Conservation (phyloP, 2,888 invertebrate genomes). For the Sesamia inferens region DNA sequence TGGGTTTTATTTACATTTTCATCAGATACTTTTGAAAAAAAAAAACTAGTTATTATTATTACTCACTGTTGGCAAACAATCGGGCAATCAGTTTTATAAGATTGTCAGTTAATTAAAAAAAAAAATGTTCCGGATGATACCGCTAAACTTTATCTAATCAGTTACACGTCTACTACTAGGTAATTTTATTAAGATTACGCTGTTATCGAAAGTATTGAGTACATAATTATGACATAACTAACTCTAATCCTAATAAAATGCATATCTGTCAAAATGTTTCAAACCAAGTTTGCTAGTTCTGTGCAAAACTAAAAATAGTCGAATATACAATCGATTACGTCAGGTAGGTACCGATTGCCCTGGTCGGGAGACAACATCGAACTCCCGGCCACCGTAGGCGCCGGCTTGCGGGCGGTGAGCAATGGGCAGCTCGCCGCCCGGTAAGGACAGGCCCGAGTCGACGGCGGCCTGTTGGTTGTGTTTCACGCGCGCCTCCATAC, state of each 20-base stretch:
- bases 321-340: neutral
- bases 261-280: neutral
- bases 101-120: neutral
- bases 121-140: neutral
- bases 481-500: too few relatives aligned
- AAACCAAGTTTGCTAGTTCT: neutral
- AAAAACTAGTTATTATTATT: neutral
- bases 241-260: constrained; percentile 7
- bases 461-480: too few relatives aligned
- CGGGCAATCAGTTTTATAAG: neutral
- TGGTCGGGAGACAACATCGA: too few relatives aligned
- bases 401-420: too few relatives aligned
- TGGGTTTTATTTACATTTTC: neutral
- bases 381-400: too few relatives aligned
- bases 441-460: too few relatives aligned
- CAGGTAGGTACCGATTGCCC: too few relatives aligned
- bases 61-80: constrained; percentile 22
- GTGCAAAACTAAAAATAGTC: neutral
- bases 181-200: constrained; percentile 21
- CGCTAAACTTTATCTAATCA: constrained; percentile 13
- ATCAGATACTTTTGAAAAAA: neutral
- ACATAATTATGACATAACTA: constrained; percentile 4
- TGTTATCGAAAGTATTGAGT: constrained; percentile 21
- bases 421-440: too few relatives aligned
- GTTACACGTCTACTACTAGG: neutral